Evolutionary conservation across 2,797 vertebrate genomes (phyloP), one percentile per base, ranked within the genome.

Genomic region (Tympanoctomys barrerae): DNA sequence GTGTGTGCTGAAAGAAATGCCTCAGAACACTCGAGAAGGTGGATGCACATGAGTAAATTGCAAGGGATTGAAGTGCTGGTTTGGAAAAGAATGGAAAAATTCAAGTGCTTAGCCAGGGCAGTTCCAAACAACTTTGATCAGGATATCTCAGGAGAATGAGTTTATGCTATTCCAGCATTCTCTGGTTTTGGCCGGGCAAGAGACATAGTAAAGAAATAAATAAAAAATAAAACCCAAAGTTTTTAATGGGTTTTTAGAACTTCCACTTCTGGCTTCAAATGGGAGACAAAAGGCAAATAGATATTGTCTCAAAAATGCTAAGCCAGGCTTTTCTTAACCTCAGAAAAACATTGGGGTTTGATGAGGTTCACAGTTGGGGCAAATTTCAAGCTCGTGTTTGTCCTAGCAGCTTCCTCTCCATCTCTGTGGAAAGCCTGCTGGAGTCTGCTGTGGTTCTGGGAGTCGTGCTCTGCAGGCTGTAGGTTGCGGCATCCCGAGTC

Each of bases 231-330:
- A 97, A 93, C 89, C 93, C 87, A 78, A 92, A 87, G 84, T 93
- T 97, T 97, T 94, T 97, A 97, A 97, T 97, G 95, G 73, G 83
- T 70, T 97, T 97, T 97, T 90, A 97, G 95, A 98, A 96, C 95
- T 96, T 97, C 93, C 82, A 93, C 87, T 95, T 91, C 89, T 97
- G 97, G 96, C 95, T 97, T 84, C 94, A 96, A 94, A 83, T 0
- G 7, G 87, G 94, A 97, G 94, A 97, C 97, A 97, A 97, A 97
- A 97, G 97, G 96, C 97, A 96, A 97, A 96, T 70, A 94, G 96
- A 97, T 96, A 96, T 97, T 97, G 97, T 98, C 95, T 97, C 62
- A 22, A 97, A 97, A 98, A 97, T 87, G 97, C 95, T 87, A 96
- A 87, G 94, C 85, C 95, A 94, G 87, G 95, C 70, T 54, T 97